Evolutionary conservation across 2,797 vertebrate genomes (phyloP).

Genomic region (Pantherophis vulpinus): DNA sequence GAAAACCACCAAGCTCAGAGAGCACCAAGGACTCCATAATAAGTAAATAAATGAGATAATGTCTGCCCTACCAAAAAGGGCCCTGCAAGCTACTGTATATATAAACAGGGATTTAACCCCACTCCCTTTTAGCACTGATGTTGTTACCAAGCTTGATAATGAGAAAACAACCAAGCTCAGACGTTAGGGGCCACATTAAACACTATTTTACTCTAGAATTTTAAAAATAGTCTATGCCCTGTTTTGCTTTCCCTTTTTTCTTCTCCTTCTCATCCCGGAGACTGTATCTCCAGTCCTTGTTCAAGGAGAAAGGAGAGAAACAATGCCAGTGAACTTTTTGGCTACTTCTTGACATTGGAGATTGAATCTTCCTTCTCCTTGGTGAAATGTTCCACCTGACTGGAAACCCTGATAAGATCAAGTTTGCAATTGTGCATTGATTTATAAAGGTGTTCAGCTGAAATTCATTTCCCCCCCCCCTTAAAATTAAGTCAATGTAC

Average conservation of each 20-base stretch:
- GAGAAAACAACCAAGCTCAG: no score
- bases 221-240: background rate
- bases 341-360: background rate
- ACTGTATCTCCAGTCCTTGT: background rate
- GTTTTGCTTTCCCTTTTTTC: background rate
- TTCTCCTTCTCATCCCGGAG: background rate
- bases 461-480: rapidly evolving
- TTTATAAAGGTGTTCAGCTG: background rate
- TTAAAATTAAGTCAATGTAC: background rate
- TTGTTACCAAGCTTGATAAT: background rate
- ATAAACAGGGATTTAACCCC: background rate
- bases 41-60: background rate
- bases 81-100: background rate
- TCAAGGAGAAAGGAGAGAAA: background rate
- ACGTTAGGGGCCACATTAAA: conserved; percentile 6
- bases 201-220: conserved; percentile 37
- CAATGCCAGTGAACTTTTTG: background rate
- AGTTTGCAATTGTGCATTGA: background rate
- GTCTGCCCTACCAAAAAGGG: background rate
- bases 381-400: background rate
- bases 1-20: background rate
- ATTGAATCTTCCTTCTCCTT: background rate
- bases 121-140: background rate
- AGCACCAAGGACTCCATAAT: background rate
- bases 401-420: background rate